These are phyloP conservation scores for Raja brachyura DNA, from an alignment of 2,113 vertebrate species.

Conservation along the genomic window DNA sequence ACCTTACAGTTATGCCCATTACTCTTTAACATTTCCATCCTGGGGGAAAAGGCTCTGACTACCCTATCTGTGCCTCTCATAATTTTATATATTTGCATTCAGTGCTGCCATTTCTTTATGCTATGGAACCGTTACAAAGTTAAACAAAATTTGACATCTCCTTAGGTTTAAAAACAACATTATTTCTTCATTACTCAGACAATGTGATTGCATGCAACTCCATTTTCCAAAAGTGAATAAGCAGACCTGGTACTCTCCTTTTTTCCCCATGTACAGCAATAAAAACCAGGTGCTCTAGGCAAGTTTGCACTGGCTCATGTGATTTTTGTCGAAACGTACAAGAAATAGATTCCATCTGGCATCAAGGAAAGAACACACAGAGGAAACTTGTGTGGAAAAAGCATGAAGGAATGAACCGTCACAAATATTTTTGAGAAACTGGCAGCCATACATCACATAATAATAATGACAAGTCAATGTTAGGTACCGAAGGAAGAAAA, in stretches of 20 bases:
- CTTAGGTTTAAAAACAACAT: too few relatives aligned
- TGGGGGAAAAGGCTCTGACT: too few relatives aligned
- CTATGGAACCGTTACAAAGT: neutral
- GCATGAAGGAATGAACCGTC: neutral
- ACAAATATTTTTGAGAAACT: neutral
- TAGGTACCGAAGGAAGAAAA: neutral
- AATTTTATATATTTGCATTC: too few relatives aligned
- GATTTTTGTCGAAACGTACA: neutral
- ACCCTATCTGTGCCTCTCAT: too few relatives aligned
- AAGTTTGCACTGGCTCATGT: neutral
- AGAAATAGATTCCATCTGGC: neutral
- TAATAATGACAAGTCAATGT: neutral
- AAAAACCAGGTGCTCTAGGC: neutral
- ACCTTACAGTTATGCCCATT: too few relatives aligned
- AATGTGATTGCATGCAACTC: neutral
- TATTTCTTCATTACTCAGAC: neutral
- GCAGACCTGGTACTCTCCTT: too few relatives aligned
- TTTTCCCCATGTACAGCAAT: neutral
- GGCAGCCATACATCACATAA: neutral
- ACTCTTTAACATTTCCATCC: too few relatives aligned
- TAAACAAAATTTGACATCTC: neutral
- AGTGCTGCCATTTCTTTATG: neutral
- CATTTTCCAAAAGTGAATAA: neutral
- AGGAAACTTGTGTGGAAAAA: neutral
- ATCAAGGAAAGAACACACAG: neutral